A percentile compares a stretch with the other conserved stretches of the same genome.
Evolutionary conservation across 92 coral and sea anemone species (phyloP).

Genomic region (Phenganax subtilis): DNA sequence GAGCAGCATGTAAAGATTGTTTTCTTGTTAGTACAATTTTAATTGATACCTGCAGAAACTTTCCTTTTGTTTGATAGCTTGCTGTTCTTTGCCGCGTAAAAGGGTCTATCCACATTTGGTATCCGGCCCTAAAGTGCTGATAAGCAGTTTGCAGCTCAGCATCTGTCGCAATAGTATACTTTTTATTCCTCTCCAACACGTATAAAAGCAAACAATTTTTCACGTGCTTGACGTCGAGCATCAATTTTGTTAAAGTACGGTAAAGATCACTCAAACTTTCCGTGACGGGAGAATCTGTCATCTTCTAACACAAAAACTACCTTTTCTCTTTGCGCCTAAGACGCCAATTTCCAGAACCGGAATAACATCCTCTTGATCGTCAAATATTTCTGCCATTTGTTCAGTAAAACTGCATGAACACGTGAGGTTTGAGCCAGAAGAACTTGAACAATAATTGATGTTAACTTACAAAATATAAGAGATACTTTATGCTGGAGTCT

Average conservation of each 20-base stretch:
- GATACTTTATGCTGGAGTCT: too few species aligned
- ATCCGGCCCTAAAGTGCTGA: not conserved
- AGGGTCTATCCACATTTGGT: slow-evolving; percentile 24
- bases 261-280: slow-evolving; percentile 4
- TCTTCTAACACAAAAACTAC: not conserved
- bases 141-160: not conserved
- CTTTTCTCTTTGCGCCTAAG: not conserved
- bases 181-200: slow-evolving; percentile 15
- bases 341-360: slow-evolving; percentile 19
- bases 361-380: slow-evolving; percentile 1
- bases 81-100: not conserved
- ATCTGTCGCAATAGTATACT: slow-evolving; percentile 10
- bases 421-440: too few species aligned
- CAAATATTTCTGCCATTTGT: too few species aligned
- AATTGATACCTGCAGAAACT: not conserved
- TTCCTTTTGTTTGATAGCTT: too few species aligned
- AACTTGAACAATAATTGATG: too few species aligned
- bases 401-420: too few species aligned
- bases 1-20: not conserved
- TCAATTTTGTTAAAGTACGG: not conserved
- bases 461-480: too few species aligned
- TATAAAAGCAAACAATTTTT: not conserved
- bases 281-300: not conserved
- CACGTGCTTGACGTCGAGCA: slow-evolving; percentile 10
- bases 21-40: not conserved